Base-by-base conservation (phyloP, 2,113 vertebrate species). In the Toxotes chatareus region DNA sequence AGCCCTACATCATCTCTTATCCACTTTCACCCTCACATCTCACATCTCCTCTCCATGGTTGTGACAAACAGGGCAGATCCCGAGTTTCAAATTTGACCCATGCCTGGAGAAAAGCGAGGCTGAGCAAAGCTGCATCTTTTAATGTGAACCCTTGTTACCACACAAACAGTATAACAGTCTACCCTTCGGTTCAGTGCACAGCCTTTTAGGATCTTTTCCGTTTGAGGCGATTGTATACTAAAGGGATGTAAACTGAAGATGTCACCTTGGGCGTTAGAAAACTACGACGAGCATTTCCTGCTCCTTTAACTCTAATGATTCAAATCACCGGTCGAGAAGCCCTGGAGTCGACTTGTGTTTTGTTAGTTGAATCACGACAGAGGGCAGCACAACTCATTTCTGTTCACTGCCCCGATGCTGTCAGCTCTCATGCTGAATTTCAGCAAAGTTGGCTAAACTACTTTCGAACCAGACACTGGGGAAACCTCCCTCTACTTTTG, bases 11-110 rank as follows among this genome's bases (percentile, higher is more conserved):
- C 86, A 56, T 82, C 76, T 89, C 34, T 71, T 53, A 69, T 53
- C 77, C 81, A 73, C 78, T 86, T 88, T 88, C 87, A 81, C 65
- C 51, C 89, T 70, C 70, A 31, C 82, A 77, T 88, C 78, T 88
- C 84, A 32, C 76, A 70, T 53, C 59, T 73, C 60, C 59, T 59
- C 83, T 73, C 32, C 42, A 9, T 23, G 57, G 70, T 73, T 36
- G 71, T 86, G 87, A 89, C 87, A 85, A 80, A 82, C 67, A 49
- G 73, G n/a, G 62, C 23, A n/a, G 44, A 81, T 83, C 70, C 5
- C 7, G 62, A 83, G 67, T 61, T 75, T 74, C 67, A 53, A 77
- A 70, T 76, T 84, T 57, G 65, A 66, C 47, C 64, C 9, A 10
- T 12, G 83, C 70, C 59, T 59, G 71, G 65, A 72, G 74, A 60